phyloP scores from a whole-genome alignment of 1,140 invertebrate species.

The Ostrea denselamellosa region DNA sequence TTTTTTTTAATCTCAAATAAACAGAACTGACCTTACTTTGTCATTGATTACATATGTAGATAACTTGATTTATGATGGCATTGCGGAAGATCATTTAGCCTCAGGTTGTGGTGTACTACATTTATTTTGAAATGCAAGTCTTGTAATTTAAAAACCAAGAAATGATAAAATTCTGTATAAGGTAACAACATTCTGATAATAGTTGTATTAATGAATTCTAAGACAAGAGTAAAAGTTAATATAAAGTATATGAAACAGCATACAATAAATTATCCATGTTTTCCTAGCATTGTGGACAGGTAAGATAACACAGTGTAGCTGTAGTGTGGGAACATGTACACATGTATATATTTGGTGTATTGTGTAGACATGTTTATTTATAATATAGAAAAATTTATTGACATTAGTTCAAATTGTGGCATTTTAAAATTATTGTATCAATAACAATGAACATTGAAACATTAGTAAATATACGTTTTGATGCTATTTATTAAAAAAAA shows the following conservation, averaged over 20 bases:
- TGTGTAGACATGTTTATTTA: slow-evolving; percentile 11
- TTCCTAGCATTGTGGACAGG: slow-evolving; percentile 60
- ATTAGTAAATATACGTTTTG: too few species aligned
- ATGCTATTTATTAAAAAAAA: too few species aligned
- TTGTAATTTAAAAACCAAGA: too few species aligned
- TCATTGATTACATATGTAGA: not conserved
- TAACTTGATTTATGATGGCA: not conserved
- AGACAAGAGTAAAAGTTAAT: too few species aligned
- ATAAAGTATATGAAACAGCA: too few species aligned
- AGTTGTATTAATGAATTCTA: too few species aligned
- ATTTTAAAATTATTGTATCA: not conserved
- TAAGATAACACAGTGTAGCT: slow-evolving; percentile 47
- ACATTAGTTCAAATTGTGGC: not conserved
- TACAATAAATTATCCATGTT: slow-evolving; percentile 38
- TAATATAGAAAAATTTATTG: slow-evolving; percentile 2
- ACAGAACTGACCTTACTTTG: not conserved
- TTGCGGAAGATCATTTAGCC: not conserved
- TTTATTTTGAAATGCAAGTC: not conserved
- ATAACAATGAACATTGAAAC: too few species aligned
- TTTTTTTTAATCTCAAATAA: not conserved
- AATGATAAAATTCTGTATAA: too few species aligned
- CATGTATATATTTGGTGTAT: slow-evolving; percentile 24
- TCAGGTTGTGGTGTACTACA: not conserved
- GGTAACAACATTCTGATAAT: too few species aligned
- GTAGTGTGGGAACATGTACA: slow-evolving; percentile 10